A percentile compares a stretch with the other conserved stretches of the same genome.
Conservation (phyloP, 2,113 vertebrate genomes). For the Columba janthina region DNA sequence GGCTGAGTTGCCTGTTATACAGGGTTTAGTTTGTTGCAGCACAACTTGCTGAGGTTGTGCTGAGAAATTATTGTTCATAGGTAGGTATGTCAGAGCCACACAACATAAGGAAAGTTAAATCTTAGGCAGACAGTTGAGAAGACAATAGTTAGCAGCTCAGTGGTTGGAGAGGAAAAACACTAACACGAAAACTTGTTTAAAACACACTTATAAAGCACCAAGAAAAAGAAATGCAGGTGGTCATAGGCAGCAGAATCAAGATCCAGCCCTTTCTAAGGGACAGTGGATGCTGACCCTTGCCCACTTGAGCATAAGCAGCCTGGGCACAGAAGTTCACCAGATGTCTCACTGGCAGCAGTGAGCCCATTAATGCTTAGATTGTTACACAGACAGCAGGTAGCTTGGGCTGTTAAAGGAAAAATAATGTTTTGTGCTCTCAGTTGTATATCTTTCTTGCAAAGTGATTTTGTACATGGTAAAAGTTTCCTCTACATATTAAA, state of each 20-base stretch:
- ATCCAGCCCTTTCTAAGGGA: neutral
- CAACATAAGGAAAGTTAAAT: neutral
- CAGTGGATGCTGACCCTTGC: accelerated
- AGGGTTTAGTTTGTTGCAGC: neutral
- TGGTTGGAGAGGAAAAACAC: neutral
- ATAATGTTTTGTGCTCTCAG: neutral
- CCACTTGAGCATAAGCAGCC: neutral
- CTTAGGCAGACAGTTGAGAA: neutral
- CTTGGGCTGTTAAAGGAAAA: neutral
- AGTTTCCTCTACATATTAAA: neutral
- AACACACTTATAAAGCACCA: neutral
- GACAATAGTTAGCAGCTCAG: neutral
- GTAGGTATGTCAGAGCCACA: neutral
- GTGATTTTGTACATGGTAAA: neutral
- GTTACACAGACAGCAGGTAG: neutral
- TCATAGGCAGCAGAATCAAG: neutral
- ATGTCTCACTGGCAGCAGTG: neutral
- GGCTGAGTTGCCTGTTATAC: neutral
- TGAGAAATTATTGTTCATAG: neutral
- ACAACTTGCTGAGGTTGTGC: neutral
- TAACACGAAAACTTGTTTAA: neutral
- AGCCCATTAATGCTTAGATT: neutral
- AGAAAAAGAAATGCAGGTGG: neutral
- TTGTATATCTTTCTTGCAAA: neutral
- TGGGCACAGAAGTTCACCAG: neutral